These are phyloP conservation scores for Campylomormyrus tamandua DNA, from an alignment of 2,113 vertebrate genomes.

Conservation along the genomic window DNA sequence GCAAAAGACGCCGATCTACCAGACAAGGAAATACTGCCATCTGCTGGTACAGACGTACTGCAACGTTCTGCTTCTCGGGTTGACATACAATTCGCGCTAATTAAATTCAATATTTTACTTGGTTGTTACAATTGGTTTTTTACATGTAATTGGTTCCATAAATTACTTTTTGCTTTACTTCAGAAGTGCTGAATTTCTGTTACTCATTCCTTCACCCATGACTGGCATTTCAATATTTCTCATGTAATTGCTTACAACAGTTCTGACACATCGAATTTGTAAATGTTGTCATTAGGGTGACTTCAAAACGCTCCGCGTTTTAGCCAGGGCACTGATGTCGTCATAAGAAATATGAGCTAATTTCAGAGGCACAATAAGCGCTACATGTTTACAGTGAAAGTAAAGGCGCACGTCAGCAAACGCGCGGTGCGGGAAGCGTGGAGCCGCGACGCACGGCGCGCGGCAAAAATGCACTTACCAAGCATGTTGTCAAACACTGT, in stretches of 20 bases:
- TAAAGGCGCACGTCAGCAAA: constrained; percentile 18
- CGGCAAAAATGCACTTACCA: constrained; percentile 44
- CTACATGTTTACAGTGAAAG: neutral
- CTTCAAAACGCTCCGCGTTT: neutral
- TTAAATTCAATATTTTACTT: neutral
- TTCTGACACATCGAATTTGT: neutral
- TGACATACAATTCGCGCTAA: neutral
- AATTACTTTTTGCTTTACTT: neutral
- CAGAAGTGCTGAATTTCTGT: neutral
- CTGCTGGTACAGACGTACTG: constrained; percentile 37
- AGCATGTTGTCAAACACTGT: constrained; percentile 63
- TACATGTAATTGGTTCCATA: neutral
- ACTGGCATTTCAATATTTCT: neutral
- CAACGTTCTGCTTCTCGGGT: neutral
- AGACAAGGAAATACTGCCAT: constrained; percentile 49
- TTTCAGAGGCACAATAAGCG: neutral
- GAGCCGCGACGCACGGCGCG: neutral
- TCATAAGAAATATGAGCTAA: neutral
- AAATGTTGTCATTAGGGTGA: neutral
- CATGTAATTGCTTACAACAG: neutral
- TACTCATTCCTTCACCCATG: neutral
- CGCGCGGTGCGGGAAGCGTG: neutral
- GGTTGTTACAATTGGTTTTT: neutral
- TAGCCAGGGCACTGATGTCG: neutral
- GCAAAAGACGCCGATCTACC: neutral